Evolutionary conservation across 2,113 vertebrate genomes (phyloP), one percentile per base, ranked within the genome.

Genomic region (Machaerirhynchus nigripectus): DNA sequence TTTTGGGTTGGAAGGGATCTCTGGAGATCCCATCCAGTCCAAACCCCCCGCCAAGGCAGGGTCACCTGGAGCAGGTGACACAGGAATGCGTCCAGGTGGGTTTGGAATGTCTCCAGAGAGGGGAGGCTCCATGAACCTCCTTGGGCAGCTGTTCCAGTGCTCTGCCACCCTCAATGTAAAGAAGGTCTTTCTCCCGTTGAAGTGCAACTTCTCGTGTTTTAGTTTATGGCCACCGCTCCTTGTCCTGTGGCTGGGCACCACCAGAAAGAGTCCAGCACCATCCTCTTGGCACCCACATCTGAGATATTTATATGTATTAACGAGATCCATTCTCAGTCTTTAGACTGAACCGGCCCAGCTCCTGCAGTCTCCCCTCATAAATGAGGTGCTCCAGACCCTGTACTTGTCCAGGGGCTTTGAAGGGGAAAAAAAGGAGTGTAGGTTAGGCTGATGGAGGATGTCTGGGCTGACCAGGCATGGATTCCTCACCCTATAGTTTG

Each of bases 391-490:
- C 4, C 35, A 20, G 10, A 40, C 12, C 26, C 15, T 69, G 55
- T 31, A 6, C 31, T 21, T 56, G 7, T 27, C 17, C 6, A 13
- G 24, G 31, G 23, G 3, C 19, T 79, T 33, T 44, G 56, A 44
- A 67, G 4, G 15, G 21, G 15, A 9, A 11, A 37, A 40, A 57
- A 37, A n/a, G 21, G 20, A 1, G 0, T 5, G 8, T 33, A 26
- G 42, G 35, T 50, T 4, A 26, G 18, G 39, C 26, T 37, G 27
- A 21, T 12, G 20, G 10, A 44, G 30, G 15, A 19, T 52, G 8
- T 15, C 14, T 47, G 44, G 16, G 35, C 37, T 42, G 21, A 7
- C 7, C 5, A 35, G 7, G 10, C 4, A 1, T 13, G 6, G 64
- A 39, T 53, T 18, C 44, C 28, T 81, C 31, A 13, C 28, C 0